Conservation (phyloP, 1,140 invertebrate genomes). For the Drosophila suzukii region DNA sequence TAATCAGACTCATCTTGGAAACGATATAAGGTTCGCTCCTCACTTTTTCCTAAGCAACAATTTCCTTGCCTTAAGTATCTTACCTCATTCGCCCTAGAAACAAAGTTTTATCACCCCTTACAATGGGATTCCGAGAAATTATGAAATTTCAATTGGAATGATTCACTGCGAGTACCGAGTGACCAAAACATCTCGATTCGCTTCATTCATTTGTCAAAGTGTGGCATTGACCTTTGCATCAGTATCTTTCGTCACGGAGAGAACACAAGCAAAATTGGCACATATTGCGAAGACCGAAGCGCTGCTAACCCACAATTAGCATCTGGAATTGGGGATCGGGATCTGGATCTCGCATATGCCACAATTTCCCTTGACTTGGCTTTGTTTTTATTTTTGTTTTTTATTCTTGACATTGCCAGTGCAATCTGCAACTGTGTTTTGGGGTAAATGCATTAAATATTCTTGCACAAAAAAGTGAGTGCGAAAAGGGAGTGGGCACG, state of each 20-base stretch:
- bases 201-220: conserved; percentile 40
- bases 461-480: conserved; percentile 51
- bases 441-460: conserved; percentile 44
- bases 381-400: neutral
- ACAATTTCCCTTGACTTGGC: conserved; percentile 3
- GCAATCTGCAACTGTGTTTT: conserved; percentile 49
- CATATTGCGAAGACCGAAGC: conserved; percentile 36
- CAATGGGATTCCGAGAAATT: conserved; percentile 17
- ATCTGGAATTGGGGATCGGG: conserved; percentile 35
- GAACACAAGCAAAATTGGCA: conserved; percentile 33
- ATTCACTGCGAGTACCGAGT: conserved; percentile 24
- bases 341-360: conserved; percentile 38
- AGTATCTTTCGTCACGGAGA: conserved; percentile 5
- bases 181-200: conserved; percentile 20
- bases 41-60: neutral
- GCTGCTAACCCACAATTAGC: conserved; percentile 76
- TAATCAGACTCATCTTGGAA: neutral
- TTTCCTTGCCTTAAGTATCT: neutral
- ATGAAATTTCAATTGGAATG: conserved; percentile 48
- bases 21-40: neutral
- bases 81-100: conserved; percentile 12
- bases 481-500: conserved; percentile 14
- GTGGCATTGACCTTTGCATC: conserved; percentile 59
- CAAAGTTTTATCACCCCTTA: conserved; percentile 7
- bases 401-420: conserved; percentile 31